These are phyloP conservation scores for Acrobasis suavella DNA, from an alignment of 2,888 invertebrate species.

Conservation along the genomic window DNA sequence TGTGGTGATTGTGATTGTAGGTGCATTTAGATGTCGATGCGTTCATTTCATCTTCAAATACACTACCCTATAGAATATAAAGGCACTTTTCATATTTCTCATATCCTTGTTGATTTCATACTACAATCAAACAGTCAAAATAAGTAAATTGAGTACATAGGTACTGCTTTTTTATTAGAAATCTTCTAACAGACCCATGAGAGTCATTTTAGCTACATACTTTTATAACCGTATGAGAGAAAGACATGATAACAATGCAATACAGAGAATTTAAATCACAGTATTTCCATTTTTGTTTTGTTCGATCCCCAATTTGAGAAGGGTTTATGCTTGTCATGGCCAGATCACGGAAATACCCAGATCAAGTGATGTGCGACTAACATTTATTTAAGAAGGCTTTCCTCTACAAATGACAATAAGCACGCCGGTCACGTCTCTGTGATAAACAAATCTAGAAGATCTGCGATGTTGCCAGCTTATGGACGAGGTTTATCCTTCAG, in stretches of 20 bases:
- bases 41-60: too few species aligned
- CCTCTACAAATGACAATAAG: slow-evolving; percentile 14
- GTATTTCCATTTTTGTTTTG: too few species aligned
- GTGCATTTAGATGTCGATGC: too few species aligned
- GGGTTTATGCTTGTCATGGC: neutral
- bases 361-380: slow-evolving; percentile 1
- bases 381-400: slow-evolving; percentile 9
- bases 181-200: too few species aligned
- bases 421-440: slow-evolving; percentile 19
- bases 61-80: too few species aligned
- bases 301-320: neutral
- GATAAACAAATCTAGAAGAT: slow-evolving; percentile 23
- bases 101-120: too few species aligned
- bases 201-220: too few species aligned
- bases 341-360: neutral
- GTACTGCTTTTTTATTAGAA: too few species aligned
- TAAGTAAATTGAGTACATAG: too few species aligned
- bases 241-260: neutral
- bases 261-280: neutral
- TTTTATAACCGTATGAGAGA: too few species aligned
- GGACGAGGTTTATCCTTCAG: slow-evolving; percentile 15
- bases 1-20: neutral
- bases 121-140: too few species aligned
- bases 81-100: too few species aligned
- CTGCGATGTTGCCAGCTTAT: slow-evolving; percentile 6